These are phyloP conservation scores for Phrynosoma blainvillii DNA, from an alignment of 2,113 vertebrate species.

Conservation along the genomic window DNA sequence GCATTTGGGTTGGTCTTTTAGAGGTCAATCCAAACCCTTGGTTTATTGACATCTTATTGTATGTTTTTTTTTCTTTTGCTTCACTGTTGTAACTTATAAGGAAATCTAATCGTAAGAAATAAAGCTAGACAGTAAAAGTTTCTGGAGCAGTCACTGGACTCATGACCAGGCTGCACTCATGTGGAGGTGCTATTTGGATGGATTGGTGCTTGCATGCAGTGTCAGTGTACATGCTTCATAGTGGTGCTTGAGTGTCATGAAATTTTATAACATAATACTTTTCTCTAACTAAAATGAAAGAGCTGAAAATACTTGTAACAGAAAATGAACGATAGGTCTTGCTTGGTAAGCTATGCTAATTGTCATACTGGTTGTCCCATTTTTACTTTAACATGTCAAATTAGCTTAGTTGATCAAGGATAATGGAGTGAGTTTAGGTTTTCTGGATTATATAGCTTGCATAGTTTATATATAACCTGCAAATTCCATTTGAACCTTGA, in stretches of 20 bases:
- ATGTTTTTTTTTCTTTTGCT: slow-evolving; percentile 52
- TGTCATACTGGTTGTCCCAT: background rate
- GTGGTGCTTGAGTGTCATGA: background rate
- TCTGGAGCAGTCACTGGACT: background rate
- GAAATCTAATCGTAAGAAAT: slow-evolving; percentile 21
- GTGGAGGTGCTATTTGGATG: background rate
- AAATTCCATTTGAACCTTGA: background rate
- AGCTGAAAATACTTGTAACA: background rate
- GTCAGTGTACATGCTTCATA: background rate
- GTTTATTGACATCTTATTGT: slow-evolving; percentile 61
- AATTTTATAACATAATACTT: background rate
- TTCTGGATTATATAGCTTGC: background rate
- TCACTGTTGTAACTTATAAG: slow-evolving; percentile 52
- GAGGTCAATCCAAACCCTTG: slow-evolving; percentile 52
- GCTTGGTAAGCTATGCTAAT: background rate
- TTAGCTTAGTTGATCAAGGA: background rate
- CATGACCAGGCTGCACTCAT: background rate
- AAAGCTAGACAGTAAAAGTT: background rate
- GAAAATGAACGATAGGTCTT: background rate
- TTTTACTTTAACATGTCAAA: background rate
- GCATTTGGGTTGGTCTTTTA: slow-evolving; percentile 34
- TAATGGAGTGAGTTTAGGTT: background rate
- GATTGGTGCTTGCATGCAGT: background rate
- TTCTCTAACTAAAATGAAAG: background rate
- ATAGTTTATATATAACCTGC: background rate